Percentiles rank a stretch among this genome's conserved stretches.
phyloP scores from a whole-genome alignment of 2,113 vertebrate genomes.

The Sinosuthora webbiana region DNA sequence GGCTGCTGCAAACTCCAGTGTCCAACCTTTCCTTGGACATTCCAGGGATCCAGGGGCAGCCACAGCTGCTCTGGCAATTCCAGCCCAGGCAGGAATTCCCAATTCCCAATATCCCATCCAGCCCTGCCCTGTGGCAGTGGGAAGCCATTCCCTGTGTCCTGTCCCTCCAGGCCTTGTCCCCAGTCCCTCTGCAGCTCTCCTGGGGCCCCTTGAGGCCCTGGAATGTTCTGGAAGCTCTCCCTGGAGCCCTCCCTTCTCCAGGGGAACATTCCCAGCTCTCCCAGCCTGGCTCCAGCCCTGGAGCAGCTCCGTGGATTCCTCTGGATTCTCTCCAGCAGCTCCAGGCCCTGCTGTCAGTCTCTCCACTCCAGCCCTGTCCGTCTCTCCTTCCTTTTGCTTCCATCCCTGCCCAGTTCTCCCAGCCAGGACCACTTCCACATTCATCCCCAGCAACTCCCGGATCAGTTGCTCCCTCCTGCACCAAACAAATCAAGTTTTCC shows the following conservation, averaged over 20 bases:
- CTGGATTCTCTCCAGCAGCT: neutral
- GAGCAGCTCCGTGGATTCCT: neutral
- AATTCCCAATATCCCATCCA: neutral
- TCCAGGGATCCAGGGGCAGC: neutral
- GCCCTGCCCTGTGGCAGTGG: too few species aligned
- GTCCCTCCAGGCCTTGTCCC: neutral
- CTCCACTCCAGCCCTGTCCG: accelerated
- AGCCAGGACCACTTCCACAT: neutral
- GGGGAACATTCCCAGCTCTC: neutral
- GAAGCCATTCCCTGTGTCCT: neutral
- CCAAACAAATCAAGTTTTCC: neutral
- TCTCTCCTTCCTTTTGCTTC: neutral
- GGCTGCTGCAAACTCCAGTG: neutral
- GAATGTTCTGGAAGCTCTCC: neutral
- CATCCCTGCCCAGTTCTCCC: neutral
- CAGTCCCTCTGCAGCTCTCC: neutral
- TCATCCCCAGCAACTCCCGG: neutral
- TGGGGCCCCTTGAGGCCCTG: neutral
- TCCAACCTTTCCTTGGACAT: neutral
- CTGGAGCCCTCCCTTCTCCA: neutral
- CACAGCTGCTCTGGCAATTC: neutral
- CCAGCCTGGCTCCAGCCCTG: neutral
- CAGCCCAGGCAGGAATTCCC: neutral
- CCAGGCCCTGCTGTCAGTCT: neutral
- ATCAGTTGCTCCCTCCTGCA: neutral